Conservation (phyloP, 2,888 invertebrate genomes). For the Dicyrtoma fusca region DNA sequence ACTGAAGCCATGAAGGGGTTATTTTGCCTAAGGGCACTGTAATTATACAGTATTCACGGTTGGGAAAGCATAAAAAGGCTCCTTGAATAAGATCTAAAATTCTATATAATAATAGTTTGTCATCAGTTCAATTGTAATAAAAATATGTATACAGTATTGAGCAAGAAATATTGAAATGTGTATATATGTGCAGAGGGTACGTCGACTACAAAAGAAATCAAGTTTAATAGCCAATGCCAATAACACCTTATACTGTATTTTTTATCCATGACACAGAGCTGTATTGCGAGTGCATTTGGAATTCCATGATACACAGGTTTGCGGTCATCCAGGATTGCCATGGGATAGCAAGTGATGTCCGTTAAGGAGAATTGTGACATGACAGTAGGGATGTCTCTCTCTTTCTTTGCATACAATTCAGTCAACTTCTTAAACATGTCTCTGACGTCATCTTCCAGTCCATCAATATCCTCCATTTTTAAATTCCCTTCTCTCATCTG, state of each 20-base stretch:
- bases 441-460: constrained; percentile 4
- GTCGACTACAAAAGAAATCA: too few relatives aligned
- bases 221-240: too few relatives aligned
- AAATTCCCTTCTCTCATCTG: constrained; percentile 9
- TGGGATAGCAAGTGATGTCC: neutral
- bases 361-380: too few relatives aligned
- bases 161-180: too few relatives aligned
- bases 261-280: constrained; percentile 66
- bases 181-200: too few relatives aligned
- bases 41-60: constrained; percentile 68
- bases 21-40: constrained; percentile 64
- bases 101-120: constrained; percentile 36
- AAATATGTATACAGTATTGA: too few relatives aligned
- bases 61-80: constrained; percentile 70
- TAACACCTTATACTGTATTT: constrained; percentile 64
- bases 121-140: too few relatives aligned
- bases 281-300: constrained; percentile 68
- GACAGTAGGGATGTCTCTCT: neutral
- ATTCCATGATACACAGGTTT: constrained; percentile 59
- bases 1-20: constrained; percentile 65
- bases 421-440: neutral
- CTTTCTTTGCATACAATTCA: neutral
- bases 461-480: constrained; percentile 2
- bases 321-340: neutral
- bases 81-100: constrained; percentile 67